These are phyloP conservation scores for Chrysomallon squamiferum DNA, from an alignment of 1,140 invertebrate species.

Conservation along the genomic window DNA sequence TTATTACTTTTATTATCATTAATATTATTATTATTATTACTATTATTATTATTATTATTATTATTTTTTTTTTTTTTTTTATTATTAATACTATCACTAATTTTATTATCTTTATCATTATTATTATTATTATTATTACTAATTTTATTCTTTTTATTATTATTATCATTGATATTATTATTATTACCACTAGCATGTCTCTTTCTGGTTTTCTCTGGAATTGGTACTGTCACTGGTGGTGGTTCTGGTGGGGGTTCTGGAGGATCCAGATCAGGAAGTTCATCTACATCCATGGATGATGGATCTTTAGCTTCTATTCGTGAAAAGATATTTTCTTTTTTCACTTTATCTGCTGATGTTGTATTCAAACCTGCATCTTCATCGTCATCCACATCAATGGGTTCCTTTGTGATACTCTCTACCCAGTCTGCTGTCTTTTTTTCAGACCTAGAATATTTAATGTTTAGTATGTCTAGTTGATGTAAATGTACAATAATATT, in stretches of 20 bases:
- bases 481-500: neutral
- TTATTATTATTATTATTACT: too few species aligned
- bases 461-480: conserved; percentile 4
- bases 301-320: neutral
- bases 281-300: conserved; percentile 9
- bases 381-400: conserved; percentile 16
- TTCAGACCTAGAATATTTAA: conserved; percentile 15
- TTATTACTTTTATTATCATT: too few species aligned
- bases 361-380: conserved; percentile 23
- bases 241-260: neutral
- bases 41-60: too few species aligned
- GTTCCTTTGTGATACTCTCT: conserved; percentile 3
- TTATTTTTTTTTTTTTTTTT: too few species aligned
- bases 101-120: too few species aligned
- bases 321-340: conserved; percentile 2
- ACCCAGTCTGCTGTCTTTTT: conserved; percentile 20
- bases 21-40: too few species aligned
- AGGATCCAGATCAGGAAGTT: conserved; percentile 19
- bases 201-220: too few species aligned
- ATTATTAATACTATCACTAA: too few species aligned
- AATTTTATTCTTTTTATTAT: too few species aligned
- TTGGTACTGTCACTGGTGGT: too few species aligned
- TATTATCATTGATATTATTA: too few species aligned
- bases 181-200: too few species aligned
- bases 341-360: neutral